Conservation (phyloP, 2,113 vertebrate species). For the Columba janthina region DNA sequence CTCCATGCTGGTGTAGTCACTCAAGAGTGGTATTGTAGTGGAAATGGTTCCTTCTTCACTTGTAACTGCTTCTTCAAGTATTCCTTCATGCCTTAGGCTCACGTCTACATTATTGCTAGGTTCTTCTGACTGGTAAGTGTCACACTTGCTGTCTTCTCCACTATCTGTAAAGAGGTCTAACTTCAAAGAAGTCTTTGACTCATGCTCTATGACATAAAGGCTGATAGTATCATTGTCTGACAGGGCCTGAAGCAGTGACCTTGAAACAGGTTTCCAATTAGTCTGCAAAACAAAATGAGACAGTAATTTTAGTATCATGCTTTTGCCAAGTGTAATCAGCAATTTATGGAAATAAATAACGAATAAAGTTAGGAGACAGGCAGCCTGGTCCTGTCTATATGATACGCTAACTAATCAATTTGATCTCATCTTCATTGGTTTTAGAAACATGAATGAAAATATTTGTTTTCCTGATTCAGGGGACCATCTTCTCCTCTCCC, state of each 20-base stretch:
- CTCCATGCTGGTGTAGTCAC: constrained; percentile 83
- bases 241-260: not conserved
- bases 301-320: not conserved
- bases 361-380: not conserved
- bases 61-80: not conserved
- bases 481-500: not conserved
- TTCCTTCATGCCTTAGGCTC: not conserved
- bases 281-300: not conserved
- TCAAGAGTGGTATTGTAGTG: constrained; percentile 8
- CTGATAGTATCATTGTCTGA: constrained; percentile 62
- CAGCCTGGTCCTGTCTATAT: not conserved
- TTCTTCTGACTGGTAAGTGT: not conserved
- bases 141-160: not conserved
- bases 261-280: not conserved
- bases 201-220: constrained; percentile 67
- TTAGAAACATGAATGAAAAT: not conserved
- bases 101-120: not conserved
- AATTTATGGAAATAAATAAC: not conserved
- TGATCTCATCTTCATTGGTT: not conserved
- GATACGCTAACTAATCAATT: not conserved
- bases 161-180: not conserved
- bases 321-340: not conserved
- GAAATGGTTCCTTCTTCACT: not conserved
- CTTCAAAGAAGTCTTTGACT: not conserved
- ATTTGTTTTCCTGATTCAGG: not conserved